phyloP scores from a whole-genome alignment of 2,797 vertebrate genomes.

The Stomatorhinus walkeri region DNA sequence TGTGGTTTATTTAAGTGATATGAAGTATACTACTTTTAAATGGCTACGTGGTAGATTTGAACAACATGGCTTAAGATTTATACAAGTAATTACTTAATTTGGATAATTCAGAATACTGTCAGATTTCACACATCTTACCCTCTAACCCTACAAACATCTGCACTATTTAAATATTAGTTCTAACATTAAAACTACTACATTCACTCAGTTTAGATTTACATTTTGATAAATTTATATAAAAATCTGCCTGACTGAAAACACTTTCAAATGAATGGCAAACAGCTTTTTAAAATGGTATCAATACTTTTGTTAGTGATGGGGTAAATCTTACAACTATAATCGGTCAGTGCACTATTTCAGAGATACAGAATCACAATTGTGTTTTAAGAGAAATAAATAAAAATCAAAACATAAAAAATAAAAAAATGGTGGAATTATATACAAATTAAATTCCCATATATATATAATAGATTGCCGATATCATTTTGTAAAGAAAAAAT shows the following conservation, averaged over 20 bases:
- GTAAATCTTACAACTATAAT: conserved; percentile 15
- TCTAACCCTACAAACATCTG: background rate
- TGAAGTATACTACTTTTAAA: background rate
- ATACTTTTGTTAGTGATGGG: background rate
- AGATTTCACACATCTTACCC: background rate
- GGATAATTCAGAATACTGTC: background rate
- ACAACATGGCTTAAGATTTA: background rate
- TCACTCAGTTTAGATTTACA: background rate
- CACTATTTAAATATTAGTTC: background rate
- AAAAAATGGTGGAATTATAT: conserved; percentile 36
- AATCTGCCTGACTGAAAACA: conserved; percentile 7
- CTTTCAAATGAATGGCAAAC: conserved; percentile 24
- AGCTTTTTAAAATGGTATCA: background rate
- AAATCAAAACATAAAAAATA: conserved; percentile 37
- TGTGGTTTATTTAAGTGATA: conserved; percentile 1
- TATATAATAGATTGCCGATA: conserved; percentile 16
- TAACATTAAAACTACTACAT: conserved; percentile 2
- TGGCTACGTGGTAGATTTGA: background rate
- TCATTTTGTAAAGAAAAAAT: background rate
- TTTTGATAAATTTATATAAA: background rate
- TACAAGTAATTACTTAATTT: conserved; percentile 5
- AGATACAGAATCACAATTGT: conserved; percentile 26
- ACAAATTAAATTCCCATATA: conserved; percentile 36
- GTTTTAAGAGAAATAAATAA: conserved; percentile 42
- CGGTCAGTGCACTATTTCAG: conserved; percentile 18